Percentiles rank a stretch among this genome's conserved stretches.
phyloP scores from a whole-genome alignment of 2,797 vertebrate species.

The Salarias fasciatus region DNA sequence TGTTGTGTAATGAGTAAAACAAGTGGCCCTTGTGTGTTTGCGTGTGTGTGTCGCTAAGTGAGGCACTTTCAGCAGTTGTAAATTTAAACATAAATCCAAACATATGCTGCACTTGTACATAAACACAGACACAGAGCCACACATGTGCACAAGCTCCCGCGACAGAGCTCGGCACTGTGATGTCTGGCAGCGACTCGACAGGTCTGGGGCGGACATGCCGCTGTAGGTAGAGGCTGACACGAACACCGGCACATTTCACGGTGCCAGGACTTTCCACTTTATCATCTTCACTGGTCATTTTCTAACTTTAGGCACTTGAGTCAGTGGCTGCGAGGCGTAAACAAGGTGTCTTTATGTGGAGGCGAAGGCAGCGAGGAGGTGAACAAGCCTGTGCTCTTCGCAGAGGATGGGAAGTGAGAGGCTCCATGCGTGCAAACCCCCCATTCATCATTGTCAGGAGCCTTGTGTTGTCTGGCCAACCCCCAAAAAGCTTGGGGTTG shows the following conservation, averaged over 20 bases:
- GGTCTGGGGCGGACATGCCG: conserved; percentile 44
- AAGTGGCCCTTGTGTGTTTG: conserved; percentile 30
- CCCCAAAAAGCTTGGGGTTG: conserved; percentile 57
- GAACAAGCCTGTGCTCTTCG: conserved; percentile 32
- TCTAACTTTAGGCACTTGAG: conserved; percentile 25
- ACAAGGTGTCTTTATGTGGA: conserved; percentile 28
- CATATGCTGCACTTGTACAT: conserved; percentile 27
- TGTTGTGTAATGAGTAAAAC: conserved; percentile 61
- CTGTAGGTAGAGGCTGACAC: conserved; percentile 36
- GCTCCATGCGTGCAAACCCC: conserved; percentile 64
- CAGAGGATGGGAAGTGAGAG: conserved; percentile 47
- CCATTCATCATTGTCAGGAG: conserved; percentile 71
- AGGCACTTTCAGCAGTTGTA: conserved; percentile 52
- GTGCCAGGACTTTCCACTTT: conserved; percentile 45
- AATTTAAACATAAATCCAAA: conserved; percentile 43
- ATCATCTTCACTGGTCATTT: conserved; percentile 41
- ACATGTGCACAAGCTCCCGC: conserved; percentile 31
- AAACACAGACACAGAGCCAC: conserved; percentile 48
- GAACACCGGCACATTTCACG: conserved; percentile 50
- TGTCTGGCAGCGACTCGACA: conserved; percentile 39
- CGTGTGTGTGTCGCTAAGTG: conserved; percentile 8
- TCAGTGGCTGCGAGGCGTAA: conserved; percentile 23
- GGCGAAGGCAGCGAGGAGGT: conserved; percentile 28
- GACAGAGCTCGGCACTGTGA: conserved; percentile 5
- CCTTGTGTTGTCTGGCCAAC: conserved; percentile 67